Evolutionary conservation across 2,888 invertebrate genomes (phyloP), one percentile per base, ranked within the genome.

Genomic region (Drosophila eohydei): DNA sequence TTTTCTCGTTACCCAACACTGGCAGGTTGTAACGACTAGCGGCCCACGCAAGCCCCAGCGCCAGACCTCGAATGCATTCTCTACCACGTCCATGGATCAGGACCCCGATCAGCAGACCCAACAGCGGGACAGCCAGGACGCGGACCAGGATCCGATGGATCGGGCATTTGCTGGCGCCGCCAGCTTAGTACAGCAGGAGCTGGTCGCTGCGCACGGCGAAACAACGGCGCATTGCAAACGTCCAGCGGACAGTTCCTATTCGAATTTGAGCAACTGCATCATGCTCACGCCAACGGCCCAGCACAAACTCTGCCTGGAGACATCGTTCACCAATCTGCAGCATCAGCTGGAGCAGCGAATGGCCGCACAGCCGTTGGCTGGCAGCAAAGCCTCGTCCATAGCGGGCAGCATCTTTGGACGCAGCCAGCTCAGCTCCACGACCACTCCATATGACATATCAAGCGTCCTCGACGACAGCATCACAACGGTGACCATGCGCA

Each of bases 21-120:
- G 46, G 16, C 68, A 96, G 96, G 96, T 96, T 95, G 94, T 96
- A 95, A 95, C 95, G 75, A 95, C 96, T 85, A 94, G 96, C 91
- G 97, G 97, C 55, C 96, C 97, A 74, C 95, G 95, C 71, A 97
- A 97, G 92, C 97, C 97, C 12, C 96, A 96, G 91, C 94, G 96
- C 57, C 93, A 90, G 89, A 91, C 92, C 71, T 92, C 92, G 36
- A 92, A 92, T 85, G 93, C 93, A 78, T 93, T 92, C 78, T 92
- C 93, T 57, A 93, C 92, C 32, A 80, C 91, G 57, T 92, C 93
- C 55, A 91, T 77, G 40, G 85, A 81, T 4, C 65, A 73, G 52
- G 88, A 87, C 26, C 9, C 5, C 30, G 30, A 48, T 0, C 11
- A 48, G 48, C 4, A 48, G 9, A n/a, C 48, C n/a, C 43, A 11